These are phyloP conservation scores for Cebus imitator DNA, from an alignment of 2,113 vertebrate genomes.

Conservation along the genomic window DNA sequence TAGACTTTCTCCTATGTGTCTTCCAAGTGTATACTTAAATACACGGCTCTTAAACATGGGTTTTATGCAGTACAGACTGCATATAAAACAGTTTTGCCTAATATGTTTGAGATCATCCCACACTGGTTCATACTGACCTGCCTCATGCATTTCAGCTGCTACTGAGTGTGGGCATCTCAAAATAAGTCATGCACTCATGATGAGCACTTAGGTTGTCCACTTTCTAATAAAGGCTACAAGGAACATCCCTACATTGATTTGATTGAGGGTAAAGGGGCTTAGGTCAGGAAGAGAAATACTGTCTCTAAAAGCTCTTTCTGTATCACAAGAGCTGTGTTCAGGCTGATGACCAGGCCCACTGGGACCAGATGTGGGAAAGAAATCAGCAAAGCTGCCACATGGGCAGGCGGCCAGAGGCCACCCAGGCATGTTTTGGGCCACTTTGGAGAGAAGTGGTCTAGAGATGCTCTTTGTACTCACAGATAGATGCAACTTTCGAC, in stretches of 20 bases:
- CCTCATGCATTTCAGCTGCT: background rate
- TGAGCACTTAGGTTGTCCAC: background rate
- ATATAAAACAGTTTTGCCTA: fast-evolving
- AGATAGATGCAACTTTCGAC: background rate
- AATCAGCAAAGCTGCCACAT: background rate
- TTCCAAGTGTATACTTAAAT: background rate
- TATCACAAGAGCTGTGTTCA: background rate
- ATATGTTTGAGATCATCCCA: background rate
- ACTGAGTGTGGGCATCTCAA: too few relatives aligned
- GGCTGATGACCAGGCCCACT: fast-evolving
- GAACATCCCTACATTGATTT: background rate
- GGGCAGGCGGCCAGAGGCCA: background rate
- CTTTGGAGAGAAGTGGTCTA: background rate
- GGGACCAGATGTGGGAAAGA: fast-evolving
- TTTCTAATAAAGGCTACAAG: background rate
- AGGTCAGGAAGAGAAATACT: background rate
- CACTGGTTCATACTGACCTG: fast-evolving
- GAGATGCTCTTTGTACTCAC: background rate
- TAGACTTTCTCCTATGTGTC: background rate
- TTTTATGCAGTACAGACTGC: background rate
- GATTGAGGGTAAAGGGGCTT: background rate
- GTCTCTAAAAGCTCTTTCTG: fast-evolving
- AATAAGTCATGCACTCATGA: background rate
- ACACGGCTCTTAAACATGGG: background rate
- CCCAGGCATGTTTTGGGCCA: background rate